A percentile compares a stretch with the other conserved stretches of the same genome.
Conservation (phyloP, 2,113 vertebrate species). For the Melanotaenia duboulayi region DNA sequence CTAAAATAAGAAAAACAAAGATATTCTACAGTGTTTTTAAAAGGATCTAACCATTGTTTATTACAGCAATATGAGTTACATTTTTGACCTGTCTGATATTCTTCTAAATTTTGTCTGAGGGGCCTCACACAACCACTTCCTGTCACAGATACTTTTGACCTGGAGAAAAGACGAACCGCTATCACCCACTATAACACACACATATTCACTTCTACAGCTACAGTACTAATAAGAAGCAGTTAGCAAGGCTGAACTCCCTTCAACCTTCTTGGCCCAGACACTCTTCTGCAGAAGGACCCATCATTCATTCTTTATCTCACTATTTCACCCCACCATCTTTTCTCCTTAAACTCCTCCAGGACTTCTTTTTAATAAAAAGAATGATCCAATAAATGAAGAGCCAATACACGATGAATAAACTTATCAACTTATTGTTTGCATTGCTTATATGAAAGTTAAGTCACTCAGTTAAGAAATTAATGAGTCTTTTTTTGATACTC, state of each 20-base stretch:
- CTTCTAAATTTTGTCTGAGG: not conserved
- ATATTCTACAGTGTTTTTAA: no score
- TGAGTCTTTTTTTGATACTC: not conserved
- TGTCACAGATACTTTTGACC: constrained; percentile 19
- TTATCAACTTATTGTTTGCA: not conserved
- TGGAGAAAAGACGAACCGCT: not conserved
- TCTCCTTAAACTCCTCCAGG: not conserved
- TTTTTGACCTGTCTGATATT: not conserved
- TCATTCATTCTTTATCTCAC: constrained; percentile 20
- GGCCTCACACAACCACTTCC: not conserved
- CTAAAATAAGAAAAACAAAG: no score
- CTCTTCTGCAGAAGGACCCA: constrained; percentile 38
- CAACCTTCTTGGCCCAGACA: constrained; percentile 21
- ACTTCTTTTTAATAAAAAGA: not conserved
- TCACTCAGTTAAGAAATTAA: not conserved
- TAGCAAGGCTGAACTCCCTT: constrained; percentile 13
- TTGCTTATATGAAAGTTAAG: not conserved
- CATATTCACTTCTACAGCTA: constrained; percentile 1
- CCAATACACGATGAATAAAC: not conserved
- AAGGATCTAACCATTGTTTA: no score
- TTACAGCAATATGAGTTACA: no score
- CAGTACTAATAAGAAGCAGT: constrained; percentile 45
- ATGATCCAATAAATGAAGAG: not conserved
- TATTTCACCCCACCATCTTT: not conserved
- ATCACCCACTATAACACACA: constrained; percentile 7